A percentile compares a stretch with the other conserved stretches of the same genome.
These are phyloP conservation scores for Bhutanitis thaidina DNA, from an alignment of 2,888 invertebrate genomes.

Conservation along the genomic window DNA sequence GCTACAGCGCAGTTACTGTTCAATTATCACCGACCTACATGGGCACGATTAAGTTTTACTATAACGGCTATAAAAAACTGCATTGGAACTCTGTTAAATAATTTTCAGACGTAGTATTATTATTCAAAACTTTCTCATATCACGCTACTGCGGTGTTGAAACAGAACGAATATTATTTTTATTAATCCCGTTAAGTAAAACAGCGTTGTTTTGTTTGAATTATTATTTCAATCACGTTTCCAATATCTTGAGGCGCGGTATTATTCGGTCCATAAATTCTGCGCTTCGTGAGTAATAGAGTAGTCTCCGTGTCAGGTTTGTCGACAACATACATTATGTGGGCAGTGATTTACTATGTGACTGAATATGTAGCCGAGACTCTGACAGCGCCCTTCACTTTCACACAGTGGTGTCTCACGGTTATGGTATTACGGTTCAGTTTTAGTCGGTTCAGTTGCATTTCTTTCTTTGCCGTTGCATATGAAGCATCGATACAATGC, in stretches of 20 bases:
- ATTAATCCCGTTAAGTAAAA: not conserved
- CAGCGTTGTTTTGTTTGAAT: constrained; percentile 16
- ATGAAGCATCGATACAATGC: too few species aligned
- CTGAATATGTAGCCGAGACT: constrained; percentile 13
- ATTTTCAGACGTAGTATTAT: not conserved
- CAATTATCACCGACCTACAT: constrained; percentile 20
- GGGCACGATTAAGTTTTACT: constrained; percentile 6
- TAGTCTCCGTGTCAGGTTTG: constrained; percentile 57
- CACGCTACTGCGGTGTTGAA: not conserved
- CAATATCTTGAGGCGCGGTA: constrained; percentile 62
- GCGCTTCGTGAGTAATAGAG: constrained; percentile 60
- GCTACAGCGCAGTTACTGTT: constrained; percentile 19
- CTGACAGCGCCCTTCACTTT: constrained; percentile 1
- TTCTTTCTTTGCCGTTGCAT: not conserved
- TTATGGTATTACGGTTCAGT: constrained; percentile 12
- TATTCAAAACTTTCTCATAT: not conserved
- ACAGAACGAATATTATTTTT: not conserved
- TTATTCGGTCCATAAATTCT: constrained; percentile 70
- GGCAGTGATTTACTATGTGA: constrained; percentile 27
- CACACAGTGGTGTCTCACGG: constrained; percentile 3
- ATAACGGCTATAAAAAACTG: not conserved
- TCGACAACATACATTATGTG: constrained; percentile 63
- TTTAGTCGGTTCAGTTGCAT: not conserved
- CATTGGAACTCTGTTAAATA: not conserved
- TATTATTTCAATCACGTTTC: constrained; percentile 63